phyloP scores from a whole-genome alignment of 64 coral and sea anemone genomes.

The Anthopleura sola region DNA sequence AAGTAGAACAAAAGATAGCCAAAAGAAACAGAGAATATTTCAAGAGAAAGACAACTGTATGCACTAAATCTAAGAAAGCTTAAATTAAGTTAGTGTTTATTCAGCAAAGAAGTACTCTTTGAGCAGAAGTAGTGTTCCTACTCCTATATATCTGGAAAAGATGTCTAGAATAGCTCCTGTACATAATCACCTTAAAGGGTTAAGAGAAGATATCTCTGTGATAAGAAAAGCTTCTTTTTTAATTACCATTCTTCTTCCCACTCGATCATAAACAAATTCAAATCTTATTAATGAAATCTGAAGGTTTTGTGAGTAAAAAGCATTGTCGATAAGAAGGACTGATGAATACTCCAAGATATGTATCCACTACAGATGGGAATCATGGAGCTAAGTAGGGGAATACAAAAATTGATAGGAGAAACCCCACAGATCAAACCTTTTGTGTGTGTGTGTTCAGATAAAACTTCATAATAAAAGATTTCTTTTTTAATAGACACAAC shows the following conservation, averaged over 20 bases:
- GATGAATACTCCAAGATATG: not conserved
- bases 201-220: not conserved
- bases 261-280: not conserved
- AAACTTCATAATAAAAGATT: not conserved
- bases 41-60: too few species aligned
- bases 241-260: not conserved
- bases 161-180: not conserved
- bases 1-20: not conserved
- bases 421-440: not conserved
- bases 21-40: too few species aligned
- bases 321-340: not conserved
- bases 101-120: too few species aligned
- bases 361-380: not conserved
- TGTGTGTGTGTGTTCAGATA: not conserved
- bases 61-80: too few species aligned
- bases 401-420: not conserved
- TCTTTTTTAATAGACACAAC: not conserved
- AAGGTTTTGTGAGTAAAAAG: not conserved
- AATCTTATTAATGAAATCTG: not conserved
- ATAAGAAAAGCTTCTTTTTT: conserved; percentile 2
- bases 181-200: conserved; percentile 6
- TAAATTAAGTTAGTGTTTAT: too few species aligned
- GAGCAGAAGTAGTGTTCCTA: not conserved
- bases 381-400: not conserved
- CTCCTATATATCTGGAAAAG: not conserved